Evolutionary conservation across 2,888 invertebrate genomes (phyloP).

Genomic region (Phaonia tiefii): DNA sequence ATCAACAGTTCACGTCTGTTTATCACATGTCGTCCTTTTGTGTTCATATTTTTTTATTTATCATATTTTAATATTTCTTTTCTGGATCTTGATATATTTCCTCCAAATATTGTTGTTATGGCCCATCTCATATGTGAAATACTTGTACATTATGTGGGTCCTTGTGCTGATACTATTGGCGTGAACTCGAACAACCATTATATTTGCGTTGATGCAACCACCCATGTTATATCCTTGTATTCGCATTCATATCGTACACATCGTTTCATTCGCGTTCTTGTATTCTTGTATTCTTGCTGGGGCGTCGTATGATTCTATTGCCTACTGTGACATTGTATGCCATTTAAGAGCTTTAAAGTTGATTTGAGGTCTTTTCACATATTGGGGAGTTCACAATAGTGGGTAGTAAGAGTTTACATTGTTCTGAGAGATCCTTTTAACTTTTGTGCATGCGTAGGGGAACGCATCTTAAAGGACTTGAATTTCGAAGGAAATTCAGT

Average conservation of each 20-base stretch:
- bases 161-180: not conserved
- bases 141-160: constrained; percentile 18
- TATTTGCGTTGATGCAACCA: constrained; percentile 48
- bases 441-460: no score
- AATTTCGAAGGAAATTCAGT: no score
- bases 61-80: constrained; percentile 51
- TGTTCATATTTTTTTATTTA: constrained; percentile 30
- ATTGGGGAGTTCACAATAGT: not conserved
- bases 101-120: no score
- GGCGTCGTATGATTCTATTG: constrained; percentile 54
- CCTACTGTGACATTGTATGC: constrained; percentile 45
- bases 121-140: not conserved
- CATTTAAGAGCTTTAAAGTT: constrained; percentile 49
- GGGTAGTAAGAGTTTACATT: not conserved
- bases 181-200: constrained; percentile 52
- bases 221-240: constrained; percentile 32
- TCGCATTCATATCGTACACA: no score
- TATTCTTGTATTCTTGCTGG: not conserved
- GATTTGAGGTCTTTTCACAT: constrained; percentile 23
- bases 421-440: no score
- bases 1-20: constrained; percentile 19
- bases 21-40: constrained; percentile 19
- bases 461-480: no score
- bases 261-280: constrained; percentile 29
- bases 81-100: constrained; percentile 36